These are phyloP conservation scores for Serilophus lunatus DNA, from an alignment of 2,113 vertebrate species.

Conservation along the genomic window DNA sequence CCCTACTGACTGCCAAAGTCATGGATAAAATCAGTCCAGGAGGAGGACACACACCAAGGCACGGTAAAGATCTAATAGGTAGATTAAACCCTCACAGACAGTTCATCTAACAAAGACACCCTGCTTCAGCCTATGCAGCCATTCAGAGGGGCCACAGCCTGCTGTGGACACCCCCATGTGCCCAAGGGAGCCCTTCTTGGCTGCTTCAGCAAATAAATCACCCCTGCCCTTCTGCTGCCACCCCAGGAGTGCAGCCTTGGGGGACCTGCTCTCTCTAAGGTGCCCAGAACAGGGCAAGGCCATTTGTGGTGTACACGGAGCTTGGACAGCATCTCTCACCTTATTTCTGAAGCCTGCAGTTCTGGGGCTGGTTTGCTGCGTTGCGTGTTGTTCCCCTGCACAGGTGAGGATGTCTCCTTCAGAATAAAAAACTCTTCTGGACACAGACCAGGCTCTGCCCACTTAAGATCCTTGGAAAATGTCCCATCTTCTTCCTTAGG, in stretches of 20 bases:
- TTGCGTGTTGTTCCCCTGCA: background rate
- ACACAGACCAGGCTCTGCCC: background rate
- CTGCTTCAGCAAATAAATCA: background rate
- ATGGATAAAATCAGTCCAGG: background rate
- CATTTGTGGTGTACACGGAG: fast-evolving
- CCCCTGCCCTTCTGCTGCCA: background rate
- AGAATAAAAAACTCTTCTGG: background rate
- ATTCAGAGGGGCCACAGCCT: background rate
- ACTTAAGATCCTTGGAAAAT: background rate
- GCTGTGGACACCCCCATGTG: background rate
- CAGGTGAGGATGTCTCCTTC: background rate
- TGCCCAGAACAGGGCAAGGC: background rate
- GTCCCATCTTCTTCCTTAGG: background rate
- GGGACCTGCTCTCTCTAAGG: background rate
- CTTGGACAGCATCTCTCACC: background rate
- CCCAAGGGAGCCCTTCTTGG: background rate
- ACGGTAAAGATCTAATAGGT: background rate
- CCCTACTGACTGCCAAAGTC: background rate
- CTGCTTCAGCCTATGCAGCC: background rate
- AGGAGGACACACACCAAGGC: background rate
- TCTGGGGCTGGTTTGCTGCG: fast-evolving
- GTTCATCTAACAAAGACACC: background rate
- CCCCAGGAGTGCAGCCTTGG: background rate
- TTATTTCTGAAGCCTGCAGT: background rate
- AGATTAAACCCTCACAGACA: background rate